Conservation (phyloP, 2,113 vertebrate species). For the rat (Rattus norvegicus) region GRCr8 NC_086020.1:54981501-54982000, state of each 20-base stretch:
- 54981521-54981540: neutral
- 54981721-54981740: neutral
- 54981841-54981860: neutral
- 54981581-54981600: neutral
- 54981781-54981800: neutral
- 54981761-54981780: neutral
- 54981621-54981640: neutral
- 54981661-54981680: neutral
- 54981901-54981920: neutral
- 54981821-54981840: neutral
- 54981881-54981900: neutral
- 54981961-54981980: neutral
- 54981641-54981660: neutral
- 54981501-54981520: neutral
- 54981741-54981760: neutral
- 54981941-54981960: neutral
- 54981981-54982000: neutral
- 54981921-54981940: neutral
- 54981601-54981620: neutral
- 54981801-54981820: neutral
- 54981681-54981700: neutral
- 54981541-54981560: accelerated
- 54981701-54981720: neutral
- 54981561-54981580: neutral
- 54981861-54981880: neutral